These are phyloP conservation scores for Prunella strophiata DNA, from an alignment of 2,797 vertebrate species.

Conservation along the genomic window DNA sequence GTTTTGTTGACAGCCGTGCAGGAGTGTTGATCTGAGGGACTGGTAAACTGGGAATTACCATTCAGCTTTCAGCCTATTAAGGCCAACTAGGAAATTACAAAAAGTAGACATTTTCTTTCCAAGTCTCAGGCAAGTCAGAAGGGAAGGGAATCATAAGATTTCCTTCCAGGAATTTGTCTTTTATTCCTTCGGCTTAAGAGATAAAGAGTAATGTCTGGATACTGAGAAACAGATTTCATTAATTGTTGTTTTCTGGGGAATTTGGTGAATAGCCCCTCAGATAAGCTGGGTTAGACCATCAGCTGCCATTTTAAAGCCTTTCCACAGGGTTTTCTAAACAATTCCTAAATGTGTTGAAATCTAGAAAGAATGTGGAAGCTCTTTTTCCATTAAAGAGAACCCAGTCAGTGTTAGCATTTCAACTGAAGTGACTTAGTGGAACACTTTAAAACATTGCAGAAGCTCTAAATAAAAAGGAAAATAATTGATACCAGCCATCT, in stretches of 20 bases:
- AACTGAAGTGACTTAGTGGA: background rate
- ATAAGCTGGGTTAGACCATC: background rate
- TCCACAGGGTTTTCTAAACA: background rate
- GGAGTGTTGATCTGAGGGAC: background rate
- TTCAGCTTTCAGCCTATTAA: background rate
- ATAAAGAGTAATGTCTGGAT: background rate
- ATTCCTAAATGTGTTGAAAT: constrained; percentile 29
- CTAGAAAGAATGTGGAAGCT: background rate
- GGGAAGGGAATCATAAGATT: background rate
- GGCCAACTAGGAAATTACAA: background rate
- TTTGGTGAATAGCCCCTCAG: background rate
- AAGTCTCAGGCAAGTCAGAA: constrained; percentile 3
- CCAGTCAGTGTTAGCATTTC: background rate
- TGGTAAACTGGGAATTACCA: background rate
- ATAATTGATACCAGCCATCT: background rate
- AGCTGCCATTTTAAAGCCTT: background rate
- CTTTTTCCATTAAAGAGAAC: background rate
- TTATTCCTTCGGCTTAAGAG: background rate
- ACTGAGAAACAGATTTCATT: background rate
- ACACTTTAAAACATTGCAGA: background rate
- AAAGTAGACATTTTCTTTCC: background rate
- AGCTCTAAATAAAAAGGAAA: background rate
- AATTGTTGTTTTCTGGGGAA: constrained; percentile 13
- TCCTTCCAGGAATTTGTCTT: background rate
- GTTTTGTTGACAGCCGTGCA: background rate